Evolutionary conservation across 2,888 invertebrate genomes (phyloP), one percentile per base, ranked within the genome.

Genomic region (Eucriotettix oculatus): DNA sequence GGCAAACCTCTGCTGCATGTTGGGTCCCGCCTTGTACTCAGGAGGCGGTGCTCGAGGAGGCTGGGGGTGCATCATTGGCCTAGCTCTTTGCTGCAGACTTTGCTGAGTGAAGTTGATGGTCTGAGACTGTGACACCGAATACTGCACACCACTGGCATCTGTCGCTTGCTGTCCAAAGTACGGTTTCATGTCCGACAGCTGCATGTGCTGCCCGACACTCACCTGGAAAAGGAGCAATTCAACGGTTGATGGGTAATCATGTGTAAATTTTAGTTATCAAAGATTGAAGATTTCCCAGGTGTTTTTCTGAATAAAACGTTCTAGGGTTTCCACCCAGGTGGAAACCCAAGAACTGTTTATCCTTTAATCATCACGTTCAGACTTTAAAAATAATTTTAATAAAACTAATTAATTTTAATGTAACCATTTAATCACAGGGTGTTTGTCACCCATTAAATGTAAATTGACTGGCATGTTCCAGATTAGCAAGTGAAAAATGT

Each of bases 91-190:
- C 63, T 63, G 66, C 63, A 57, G 65, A 62, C 58, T 64, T 64
- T 86, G 86, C 70, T 88, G 88, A 41, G 85, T 85, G 73, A 90
- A 90, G 76, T 87, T 90, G 71, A 90, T 88, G 65, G 88, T 88
- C 74, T 90, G 90, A 67, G 87, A 84, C 76, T 90, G 90, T 52
- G 88, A 86, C 71, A 88, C 82, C 53, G 86, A 84, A 71, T 88
- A 89, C 52, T 68, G 69, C 52, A n/a, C 59, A 16, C 48, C 48
- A 48, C 48, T 48, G 12, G 48, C 48, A 48, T 16, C 48, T n/a
- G 48, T 16, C 11, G 11, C 53, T 5, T 11, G 11, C 16, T 11
- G n/a, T 3, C 53, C 53, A 14, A 17, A 11, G 53, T 17, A n/a
- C 5, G 82, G 81, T 70, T 84, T 84, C 67, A 85, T 76, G 66